These are phyloP conservation scores for Lota lota DNA, from an alignment of 2,113 vertebrate species.

Conservation along the genomic window DNA sequence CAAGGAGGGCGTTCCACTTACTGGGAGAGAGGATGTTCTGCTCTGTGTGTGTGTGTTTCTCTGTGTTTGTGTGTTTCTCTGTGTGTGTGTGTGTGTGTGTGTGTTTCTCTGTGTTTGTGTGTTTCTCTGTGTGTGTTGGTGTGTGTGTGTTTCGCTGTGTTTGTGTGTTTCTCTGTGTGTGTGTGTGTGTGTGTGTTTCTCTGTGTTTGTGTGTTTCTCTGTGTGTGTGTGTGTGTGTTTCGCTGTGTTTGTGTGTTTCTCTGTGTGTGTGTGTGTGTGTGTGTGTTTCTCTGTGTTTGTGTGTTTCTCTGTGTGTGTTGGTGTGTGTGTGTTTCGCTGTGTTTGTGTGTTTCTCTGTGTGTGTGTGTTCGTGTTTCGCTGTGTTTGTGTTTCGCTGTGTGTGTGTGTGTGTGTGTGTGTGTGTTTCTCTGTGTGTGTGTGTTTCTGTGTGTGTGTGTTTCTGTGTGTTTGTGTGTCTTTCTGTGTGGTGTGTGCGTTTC, in stretches of 20 bases:
- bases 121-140: background rate
- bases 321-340: background rate
- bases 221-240: slow-evolving; percentile 1
- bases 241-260: background rate
- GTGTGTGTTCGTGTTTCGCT: slow-evolving; percentile 1
- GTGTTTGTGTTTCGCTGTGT: slow-evolving; percentile 5
- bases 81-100: background rate
- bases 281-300: slow-evolving; percentile 5
- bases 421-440: background rate
- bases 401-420: background rate
- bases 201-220: slow-evolving; percentile 4
- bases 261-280: background rate
- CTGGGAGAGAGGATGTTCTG: too few species aligned
- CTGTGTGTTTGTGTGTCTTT: too few species aligned
- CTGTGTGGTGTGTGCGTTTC: slow-evolving; percentile 1
- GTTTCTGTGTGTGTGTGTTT: background rate
- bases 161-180: slow-evolving; percentile 13
- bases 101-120: background rate
- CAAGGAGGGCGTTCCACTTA: too few species aligned
- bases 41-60: too few species aligned
- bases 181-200: background rate
- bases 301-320: too few species aligned
- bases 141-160: background rate
- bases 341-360: background rate
- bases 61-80: too few species aligned